Base-by-base conservation (phyloP, 1,140 invertebrate species). In the Cherax quadricarinatus region DNA sequence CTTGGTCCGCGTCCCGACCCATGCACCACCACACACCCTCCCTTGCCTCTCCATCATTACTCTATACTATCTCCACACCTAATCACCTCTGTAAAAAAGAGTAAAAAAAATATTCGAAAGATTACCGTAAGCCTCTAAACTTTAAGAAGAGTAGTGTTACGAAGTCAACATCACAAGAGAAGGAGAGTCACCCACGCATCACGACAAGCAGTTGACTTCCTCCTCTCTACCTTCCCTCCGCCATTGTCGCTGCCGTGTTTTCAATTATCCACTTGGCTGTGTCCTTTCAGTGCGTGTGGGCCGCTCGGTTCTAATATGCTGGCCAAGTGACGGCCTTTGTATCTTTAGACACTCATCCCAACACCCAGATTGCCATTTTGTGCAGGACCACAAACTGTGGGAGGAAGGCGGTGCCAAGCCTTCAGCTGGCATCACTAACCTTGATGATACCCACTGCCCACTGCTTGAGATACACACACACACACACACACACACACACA, bases 181-280 rank as follows among this genome's bases (percentile, higher is more conserved):
- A 3, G 57, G 16, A 10, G 57, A 60, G 57, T 18, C 75, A 57
- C 66, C 48, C 48, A 78, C 86, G 73, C 75, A 87, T 79, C 86
- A 57, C 48, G 70, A 75, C 73, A 60, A 21, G 21, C 86, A 75
- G 66, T 79, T 87, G 70, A 78, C 86, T 87, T 79, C 51, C 30
- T 9, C 53, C 53, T 57, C 6, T 14, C 53, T 57, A 57, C 53
- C 75, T 18, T 12, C 85, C 85, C 79, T 30, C 53, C 53, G 86
- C 91, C 81, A 84, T 92, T 92, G 91, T 92, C 91, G 79, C 66
- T 66, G 80, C 85, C 91, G 86, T 92, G 91, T 88, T 88, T 92
- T 92, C 91, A 92, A 92, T 92, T 92, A 92, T 92, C 91, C 91
- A 92, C 91, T 88, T 92, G 86, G 86, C 86, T 92, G 91, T 92